Percentiles rank a stretch among this genome's conserved stretches.
Evolutionary conservation across 2,113 vertebrate genomes (phyloP).

Genomic region (Naja naja): DNA sequence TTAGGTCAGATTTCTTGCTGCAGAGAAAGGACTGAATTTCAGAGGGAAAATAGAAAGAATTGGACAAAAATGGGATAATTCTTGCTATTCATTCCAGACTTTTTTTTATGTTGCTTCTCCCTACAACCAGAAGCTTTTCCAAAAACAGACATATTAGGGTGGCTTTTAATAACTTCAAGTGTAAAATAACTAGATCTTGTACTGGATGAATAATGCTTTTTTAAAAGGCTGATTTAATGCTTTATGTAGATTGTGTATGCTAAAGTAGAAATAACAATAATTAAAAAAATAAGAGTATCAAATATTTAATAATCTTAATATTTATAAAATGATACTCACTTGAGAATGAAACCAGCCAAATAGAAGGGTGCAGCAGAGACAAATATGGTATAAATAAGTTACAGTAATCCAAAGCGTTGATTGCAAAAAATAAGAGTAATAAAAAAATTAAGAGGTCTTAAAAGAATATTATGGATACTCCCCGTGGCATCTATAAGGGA

Average conservation of each 20-base stretch:
- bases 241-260: constrained; percentile 26
- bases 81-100: not conserved
- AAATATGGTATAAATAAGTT: constrained; percentile 92
- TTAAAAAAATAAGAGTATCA: constrained; percentile 49
- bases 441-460: not conserved
- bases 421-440: constrained; percentile 23
- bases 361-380: constrained; percentile 82
- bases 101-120: constrained; percentile 15
- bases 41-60: not conserved
- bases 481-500: not conserved
- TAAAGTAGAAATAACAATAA: constrained; percentile 19
- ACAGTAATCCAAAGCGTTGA: constrained; percentile 77
- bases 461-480: constrained; percentile 21
- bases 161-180: not conserved
- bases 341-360: constrained; percentile 79
- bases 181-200: not conserved
- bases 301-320: constrained; percentile 56
- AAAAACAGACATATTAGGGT: not conserved
- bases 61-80: not conserved
- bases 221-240: not conserved
- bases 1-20: not conserved
- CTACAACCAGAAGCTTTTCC: constrained; percentile 2
- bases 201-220: constrained; percentile 9
- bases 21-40: fast-evolving
- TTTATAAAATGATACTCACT: constrained; percentile 82